These are phyloP conservation scores for Mythimna vitellina DNA, from an alignment of 2,888 invertebrate genomes.

Conservation along the genomic window DNA sequence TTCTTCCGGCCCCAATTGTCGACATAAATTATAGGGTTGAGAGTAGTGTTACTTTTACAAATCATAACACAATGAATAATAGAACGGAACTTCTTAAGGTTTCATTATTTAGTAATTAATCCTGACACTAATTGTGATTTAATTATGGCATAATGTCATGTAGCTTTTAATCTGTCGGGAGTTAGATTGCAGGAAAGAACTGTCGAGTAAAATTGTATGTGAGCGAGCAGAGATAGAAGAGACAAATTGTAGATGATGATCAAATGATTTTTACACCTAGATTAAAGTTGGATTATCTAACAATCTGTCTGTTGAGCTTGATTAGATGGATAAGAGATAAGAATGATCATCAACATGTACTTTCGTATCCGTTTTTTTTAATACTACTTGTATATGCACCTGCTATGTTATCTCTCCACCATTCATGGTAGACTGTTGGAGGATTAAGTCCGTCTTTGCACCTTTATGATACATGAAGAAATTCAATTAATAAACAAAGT, in stretches of 20 bases:
- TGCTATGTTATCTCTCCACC: too few relatives aligned
- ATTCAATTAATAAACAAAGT: too few relatives aligned
- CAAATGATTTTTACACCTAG: neutral
- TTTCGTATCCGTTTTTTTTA: too few relatives aligned
- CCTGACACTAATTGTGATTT: constrained; percentile 47
- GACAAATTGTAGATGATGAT: neutral
- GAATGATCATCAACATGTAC: neutral
- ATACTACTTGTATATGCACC: too few relatives aligned
- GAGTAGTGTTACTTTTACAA: constrained; percentile 51
- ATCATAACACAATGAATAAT: constrained; percentile 54
- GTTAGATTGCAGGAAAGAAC: constrained; percentile 18
- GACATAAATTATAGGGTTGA: constrained; percentile 51
- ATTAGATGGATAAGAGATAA: neutral
- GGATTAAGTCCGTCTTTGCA: too few relatives aligned
- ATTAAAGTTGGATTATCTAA: neutral
- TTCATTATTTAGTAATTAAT: constrained; percentile 60
- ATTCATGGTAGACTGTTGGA: too few relatives aligned
- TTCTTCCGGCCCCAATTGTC: constrained; percentile 73
- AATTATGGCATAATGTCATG: constrained; percentile 30
- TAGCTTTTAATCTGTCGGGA: constrained; percentile 38
- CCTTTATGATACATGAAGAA: too few relatives aligned
- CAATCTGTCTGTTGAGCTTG: too few relatives aligned
- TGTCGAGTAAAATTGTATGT: constrained; percentile 29
- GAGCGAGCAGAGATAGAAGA: constrained; percentile 2
- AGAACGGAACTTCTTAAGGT: constrained; percentile 46